Conservation (phyloP, 2,113 vertebrate species). For the Pontoporia blainvillei region DNA sequence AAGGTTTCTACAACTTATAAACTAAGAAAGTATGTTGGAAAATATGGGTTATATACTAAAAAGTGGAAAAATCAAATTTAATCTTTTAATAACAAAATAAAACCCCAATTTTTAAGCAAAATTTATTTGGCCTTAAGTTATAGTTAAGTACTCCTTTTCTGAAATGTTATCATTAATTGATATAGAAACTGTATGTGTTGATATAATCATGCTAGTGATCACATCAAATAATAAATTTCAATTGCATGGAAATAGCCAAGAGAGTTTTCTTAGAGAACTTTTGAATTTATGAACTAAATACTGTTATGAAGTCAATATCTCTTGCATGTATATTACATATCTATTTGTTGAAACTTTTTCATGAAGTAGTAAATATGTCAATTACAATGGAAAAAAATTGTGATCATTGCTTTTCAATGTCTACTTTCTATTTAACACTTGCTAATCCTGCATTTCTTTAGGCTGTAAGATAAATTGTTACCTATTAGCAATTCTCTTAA, state of each 20-base stretch:
- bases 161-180: background rate
- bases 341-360: background rate
- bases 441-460: background rate
- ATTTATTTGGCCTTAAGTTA: background rate
- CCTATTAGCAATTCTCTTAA: background rate
- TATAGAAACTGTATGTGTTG: background rate
- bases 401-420: background rate
- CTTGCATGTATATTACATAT: background rate
- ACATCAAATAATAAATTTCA: background rate
- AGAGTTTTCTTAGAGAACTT: background rate
- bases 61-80: background rate
- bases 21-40: background rate
- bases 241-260: background rate
- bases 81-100: background rate
- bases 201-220: background rate
- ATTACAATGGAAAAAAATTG: background rate
- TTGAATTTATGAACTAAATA: constrained; percentile 9
- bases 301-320: background rate
- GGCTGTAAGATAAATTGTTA: background rate
- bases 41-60: background rate
- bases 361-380: background rate
- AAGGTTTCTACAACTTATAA: background rate
- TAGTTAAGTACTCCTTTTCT: background rate
- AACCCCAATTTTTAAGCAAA: background rate
- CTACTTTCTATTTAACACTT: background rate